Evolutionary conservation across 2,797 vertebrate genomes (phyloP).

Genomic region (Capromys pilorides): DNA sequence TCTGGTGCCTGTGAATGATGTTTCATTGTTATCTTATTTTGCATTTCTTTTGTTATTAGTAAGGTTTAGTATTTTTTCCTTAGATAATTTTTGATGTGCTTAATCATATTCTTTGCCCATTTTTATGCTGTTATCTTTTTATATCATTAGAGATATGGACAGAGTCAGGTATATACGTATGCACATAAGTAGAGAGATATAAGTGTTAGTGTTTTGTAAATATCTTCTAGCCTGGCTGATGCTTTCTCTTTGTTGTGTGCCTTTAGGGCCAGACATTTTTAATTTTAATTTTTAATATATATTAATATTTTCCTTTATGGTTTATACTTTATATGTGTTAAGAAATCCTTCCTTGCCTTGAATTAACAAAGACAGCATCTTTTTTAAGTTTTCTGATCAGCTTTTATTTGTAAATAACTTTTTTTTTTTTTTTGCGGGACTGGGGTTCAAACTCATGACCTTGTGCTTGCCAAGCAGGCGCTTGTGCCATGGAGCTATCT

Average conservation of each 20-base stretch:
- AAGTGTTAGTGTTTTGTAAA: background rate
- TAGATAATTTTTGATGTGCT: background rate
- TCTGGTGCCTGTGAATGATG: background rate
- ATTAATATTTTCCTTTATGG: slow-evolving; percentile 12
- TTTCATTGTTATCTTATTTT: background rate
- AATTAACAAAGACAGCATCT: background rate
- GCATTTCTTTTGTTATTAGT: background rate
- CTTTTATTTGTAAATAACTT: slow-evolving; percentile 36
- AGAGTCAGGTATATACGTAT: background rate
- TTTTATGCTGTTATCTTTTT: slow-evolving; percentile 26
- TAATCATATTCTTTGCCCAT: background rate
- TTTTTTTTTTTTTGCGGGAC: too few relatives aligned
- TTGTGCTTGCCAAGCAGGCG: too few relatives aligned
- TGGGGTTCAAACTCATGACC: too few relatives aligned
- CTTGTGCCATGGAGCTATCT: too few relatives aligned
- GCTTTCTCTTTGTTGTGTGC: background rate
- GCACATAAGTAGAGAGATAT: background rate
- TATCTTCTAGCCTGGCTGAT: background rate
- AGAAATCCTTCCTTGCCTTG: background rate
- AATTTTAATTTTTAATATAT: slow-evolving; percentile 4
- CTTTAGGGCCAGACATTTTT: background rate
- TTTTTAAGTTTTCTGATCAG: background rate
- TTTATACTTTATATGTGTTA: background rate
- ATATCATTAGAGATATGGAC: background rate
- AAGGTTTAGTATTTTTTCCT: background rate